Evolutionary conservation across 2,113 vertebrate genomes (phyloP).

Genomic region (Chroicocephalus ridibundus): DNA sequence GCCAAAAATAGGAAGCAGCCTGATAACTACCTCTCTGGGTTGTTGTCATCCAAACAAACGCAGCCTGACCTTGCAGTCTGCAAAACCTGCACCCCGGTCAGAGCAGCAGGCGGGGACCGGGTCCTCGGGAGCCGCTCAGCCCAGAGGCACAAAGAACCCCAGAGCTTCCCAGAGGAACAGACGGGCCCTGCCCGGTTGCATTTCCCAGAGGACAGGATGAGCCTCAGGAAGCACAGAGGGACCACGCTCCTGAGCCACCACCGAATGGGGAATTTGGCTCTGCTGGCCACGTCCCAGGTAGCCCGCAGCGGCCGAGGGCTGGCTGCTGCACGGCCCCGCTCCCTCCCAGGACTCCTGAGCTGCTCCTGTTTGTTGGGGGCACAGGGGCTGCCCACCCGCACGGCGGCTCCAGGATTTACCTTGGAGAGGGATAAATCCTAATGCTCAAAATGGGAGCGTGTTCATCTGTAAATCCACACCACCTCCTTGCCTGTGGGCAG

Average conservation of each 20-base stretch:
- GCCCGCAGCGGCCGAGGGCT: accelerated
- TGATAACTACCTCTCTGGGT: not conserved
- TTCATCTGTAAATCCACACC: conserved; percentile 3
- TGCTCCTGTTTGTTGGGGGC: accelerated
- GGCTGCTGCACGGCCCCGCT: not conserved
- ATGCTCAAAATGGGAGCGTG: accelerated
- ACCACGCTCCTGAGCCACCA: not conserved
- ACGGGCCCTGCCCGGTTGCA: not conserved
- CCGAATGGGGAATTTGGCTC: not conserved
- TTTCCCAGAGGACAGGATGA: not conserved
- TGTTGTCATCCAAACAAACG: not conserved
- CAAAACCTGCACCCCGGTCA: not conserved
- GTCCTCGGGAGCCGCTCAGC: not conserved
- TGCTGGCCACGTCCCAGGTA: not conserved
- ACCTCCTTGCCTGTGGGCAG: not conserved
- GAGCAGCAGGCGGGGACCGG: not conserved
- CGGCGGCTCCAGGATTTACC: not conserved
- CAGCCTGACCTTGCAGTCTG: not conserved
- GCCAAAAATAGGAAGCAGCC: not conserved
- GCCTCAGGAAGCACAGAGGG: not conserved
- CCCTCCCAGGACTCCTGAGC: not conserved
- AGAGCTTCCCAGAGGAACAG: not conserved
- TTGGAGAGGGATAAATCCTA: not conserved
- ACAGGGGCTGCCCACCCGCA: not conserved
- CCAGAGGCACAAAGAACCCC: not conserved